Base-by-base conservation (phyloP, 2,797 vertebrate species). In the Octomys mimax region DNA sequence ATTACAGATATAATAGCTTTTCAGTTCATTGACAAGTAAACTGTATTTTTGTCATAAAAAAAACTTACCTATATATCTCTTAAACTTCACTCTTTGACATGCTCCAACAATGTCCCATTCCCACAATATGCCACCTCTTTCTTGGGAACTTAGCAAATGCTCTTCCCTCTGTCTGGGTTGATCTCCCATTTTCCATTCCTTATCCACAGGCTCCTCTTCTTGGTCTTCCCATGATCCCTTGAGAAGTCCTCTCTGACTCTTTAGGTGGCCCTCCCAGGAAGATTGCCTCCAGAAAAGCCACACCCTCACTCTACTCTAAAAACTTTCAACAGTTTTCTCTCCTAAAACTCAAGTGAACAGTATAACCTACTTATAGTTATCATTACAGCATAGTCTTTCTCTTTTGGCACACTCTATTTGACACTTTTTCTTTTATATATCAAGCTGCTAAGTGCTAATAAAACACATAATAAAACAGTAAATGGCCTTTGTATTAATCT, bases 381-480 rank as follows among this genome's bases (percentile, higher is more conserved):
- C 85, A 68, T 71, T 57, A 88, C 4, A 95, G 57, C 7, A 6
- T 77, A 87, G 87, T 49, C 92, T 79, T 96, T 85, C 62, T 78
- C 73, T 71, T 86, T 87, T 75, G 77, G 96, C 73, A 95, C 62
- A 87, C 39, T 33, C 36, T 71, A 52, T 80, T 92, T 83, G 59
- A 64, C 28, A 73, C 87, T 84, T 91, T 92, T 97, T 57, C 46
- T 92, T 88, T 90, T 82, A 91, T 80, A 96, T 96, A 96, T 92
- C 87, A 94, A 92, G 89, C 24, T 22, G 57, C 89, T 97, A 96
- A 94, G 89, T 96, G 90, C 94, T 95, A 95, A 91, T 96, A 96
- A 97, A 96, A 88, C 62, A 96, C 52, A 7, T 92, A 95, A 96
- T 93, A 94, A 96, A 96, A 92, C 88, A 88, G 79, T 86, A 97